A percentile compares a stretch with the other conserved stretches of the same genome.
phyloP scores from a whole-genome alignment of 2,888 invertebrate species.

The Euspilapteryx auroguttella region DNA sequence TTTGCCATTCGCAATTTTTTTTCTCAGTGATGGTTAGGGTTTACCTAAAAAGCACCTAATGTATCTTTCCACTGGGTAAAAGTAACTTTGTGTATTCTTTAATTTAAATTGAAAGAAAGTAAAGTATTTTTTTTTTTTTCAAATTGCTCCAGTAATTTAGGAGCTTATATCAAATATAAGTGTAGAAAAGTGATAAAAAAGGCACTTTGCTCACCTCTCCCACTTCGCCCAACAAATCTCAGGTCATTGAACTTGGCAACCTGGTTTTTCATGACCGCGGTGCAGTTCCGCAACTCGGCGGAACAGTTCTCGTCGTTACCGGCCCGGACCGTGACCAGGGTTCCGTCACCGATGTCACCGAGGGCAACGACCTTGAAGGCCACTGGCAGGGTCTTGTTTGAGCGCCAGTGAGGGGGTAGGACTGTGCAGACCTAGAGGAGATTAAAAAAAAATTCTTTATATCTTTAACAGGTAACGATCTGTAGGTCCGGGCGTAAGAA shows the following conservation, averaged over 20 bases:
- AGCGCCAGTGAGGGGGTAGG: slow-evolving; percentile 94
- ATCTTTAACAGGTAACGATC: too few species aligned
- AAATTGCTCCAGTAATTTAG: too few species aligned
- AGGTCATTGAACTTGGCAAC: slow-evolving; percentile 98
- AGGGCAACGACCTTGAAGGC: slow-evolving; percentile 94
- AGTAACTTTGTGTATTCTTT: too few species aligned
- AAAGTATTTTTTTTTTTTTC: too few species aligned
- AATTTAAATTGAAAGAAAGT: too few species aligned
- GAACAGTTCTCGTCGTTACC: slow-evolving; percentile 98
- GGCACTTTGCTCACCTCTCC: slow-evolving; percentile 75
- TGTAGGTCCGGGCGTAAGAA: too few species aligned
- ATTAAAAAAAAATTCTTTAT: background rate
- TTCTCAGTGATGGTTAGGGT: too few species aligned
- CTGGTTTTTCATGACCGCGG: slow-evolving; percentile 95
- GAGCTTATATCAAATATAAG: too few species aligned
- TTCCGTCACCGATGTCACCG: slow-evolving; percentile 92
- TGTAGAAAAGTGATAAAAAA: background rate
- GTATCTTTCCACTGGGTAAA: too few species aligned
- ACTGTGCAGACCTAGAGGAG: slow-evolving; percentile 74
- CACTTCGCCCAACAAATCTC: slow-evolving; percentile 95
- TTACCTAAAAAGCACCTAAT: too few species aligned
- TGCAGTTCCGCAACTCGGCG: slow-evolving; percentile 90
- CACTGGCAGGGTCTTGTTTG: slow-evolving; percentile 93
- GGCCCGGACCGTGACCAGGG: slow-evolving; percentile 88
- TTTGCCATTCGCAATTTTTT: too few species aligned